These are phyloP conservation scores for Mimumesa dahlbomi DNA, from an alignment of 2,888 invertebrate genomes.

Conservation along the genomic window DNA sequence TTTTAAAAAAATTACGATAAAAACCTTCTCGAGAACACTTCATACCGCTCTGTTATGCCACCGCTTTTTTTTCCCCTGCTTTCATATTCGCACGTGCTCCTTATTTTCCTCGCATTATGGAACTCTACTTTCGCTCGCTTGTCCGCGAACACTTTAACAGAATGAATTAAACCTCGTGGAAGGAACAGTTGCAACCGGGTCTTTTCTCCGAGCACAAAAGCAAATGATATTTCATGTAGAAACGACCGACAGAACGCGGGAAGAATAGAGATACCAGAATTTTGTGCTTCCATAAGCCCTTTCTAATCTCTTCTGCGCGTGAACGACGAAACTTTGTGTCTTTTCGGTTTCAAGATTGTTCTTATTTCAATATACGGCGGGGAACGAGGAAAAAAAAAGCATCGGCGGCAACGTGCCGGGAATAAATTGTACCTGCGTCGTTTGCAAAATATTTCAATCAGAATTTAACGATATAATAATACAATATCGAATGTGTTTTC, in stretches of 20 bases:
- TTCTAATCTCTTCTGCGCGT: neutral
- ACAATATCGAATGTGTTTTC: no score
- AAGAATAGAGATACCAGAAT: no score
- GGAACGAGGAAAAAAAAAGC: no score
- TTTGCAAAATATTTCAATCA: no score
- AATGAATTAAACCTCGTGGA: constrained; percentile 49
- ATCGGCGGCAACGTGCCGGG: no score
- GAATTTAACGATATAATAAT: no score
- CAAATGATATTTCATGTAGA: no score
- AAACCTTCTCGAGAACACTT: constrained; percentile 34
- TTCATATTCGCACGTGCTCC: constrained; percentile 40
- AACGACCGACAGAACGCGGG: no score
- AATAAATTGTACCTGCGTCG: no score
- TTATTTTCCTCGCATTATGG: constrained; percentile 33
- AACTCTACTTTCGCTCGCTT: constrained; percentile 11
- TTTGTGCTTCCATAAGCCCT: no score
- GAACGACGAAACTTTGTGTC: neutral
- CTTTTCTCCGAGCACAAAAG: neutral
- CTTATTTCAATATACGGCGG: no score
- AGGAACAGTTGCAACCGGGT: constrained; percentile 15
- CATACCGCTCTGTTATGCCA: constrained; percentile 26
- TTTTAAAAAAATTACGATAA: constrained; percentile 37
- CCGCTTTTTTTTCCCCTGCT: constrained; percentile 7
- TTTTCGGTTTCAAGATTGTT: no score
- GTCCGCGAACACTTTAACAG: constrained; percentile 16